Conservation (phyloP, 2,113 vertebrate genomes). For the Strix uralensis region DNA sequence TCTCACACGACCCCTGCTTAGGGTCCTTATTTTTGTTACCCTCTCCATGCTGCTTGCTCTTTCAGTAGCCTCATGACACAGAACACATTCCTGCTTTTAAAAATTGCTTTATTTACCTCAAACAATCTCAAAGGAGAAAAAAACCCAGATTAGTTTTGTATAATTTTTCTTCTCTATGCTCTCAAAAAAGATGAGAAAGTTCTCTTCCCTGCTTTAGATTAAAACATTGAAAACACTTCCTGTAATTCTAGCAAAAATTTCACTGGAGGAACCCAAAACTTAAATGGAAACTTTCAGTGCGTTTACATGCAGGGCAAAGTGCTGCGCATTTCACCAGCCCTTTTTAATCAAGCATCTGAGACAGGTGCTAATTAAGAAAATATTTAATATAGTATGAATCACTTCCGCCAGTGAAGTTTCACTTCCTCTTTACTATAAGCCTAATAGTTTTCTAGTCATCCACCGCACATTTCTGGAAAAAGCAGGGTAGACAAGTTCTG, state of each 20-base stretch:
- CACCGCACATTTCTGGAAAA: background rate
- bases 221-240: background rate
- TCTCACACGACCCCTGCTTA: background rate
- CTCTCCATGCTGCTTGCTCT: background rate
- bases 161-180: background rate
- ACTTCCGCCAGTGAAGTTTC: background rate
- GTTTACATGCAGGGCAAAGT: background rate
- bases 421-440: slow-evolving; percentile 23
- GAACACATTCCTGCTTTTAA: background rate
- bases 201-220: background rate
- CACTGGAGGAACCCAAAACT: background rate
- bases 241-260: background rate
- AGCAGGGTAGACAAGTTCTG: slow-evolving; percentile 32
- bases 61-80: background rate
- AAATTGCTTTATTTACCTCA: background rate
- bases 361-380: slow-evolving; percentile 31
- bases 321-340: background rate
- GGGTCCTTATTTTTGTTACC: background rate
- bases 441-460: background rate
- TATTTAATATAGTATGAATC: background rate
- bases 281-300: background rate
- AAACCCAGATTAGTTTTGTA: background rate
- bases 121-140: background rate
- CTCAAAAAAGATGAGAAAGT: background rate
- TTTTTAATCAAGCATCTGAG: background rate